phyloP scores from a whole-genome alignment of 2,797 vertebrate species.

The Dicrostonyx torquatus region DNA sequence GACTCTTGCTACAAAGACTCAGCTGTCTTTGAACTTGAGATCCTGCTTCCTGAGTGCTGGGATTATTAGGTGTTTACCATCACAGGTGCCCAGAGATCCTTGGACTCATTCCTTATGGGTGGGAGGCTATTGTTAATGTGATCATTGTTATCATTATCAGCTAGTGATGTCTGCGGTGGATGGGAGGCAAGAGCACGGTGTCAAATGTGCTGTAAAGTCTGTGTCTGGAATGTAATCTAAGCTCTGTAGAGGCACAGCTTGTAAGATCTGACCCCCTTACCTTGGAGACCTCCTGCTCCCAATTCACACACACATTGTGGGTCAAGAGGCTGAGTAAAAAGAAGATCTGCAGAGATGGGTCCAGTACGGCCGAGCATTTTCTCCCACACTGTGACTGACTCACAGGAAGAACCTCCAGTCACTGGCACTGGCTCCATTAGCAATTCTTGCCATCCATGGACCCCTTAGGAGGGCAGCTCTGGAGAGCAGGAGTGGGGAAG shows the following conservation, averaged over 20 bases:
- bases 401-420: not conserved
- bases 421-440: rapidly evolving
- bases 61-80: not conserved
- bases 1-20: not conserved
- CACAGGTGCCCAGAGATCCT: not conserved
- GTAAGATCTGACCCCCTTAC: not conserved
- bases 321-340: not conserved
- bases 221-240: not conserved
- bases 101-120: not conserved
- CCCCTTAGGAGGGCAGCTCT: not conserved
- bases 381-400: not conserved
- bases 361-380: not conserved
- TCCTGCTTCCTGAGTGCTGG: not conserved
- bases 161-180: not conserved
- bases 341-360: not conserved
- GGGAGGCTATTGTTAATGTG: not conserved
- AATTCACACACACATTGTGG: not conserved
- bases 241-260: not conserved
- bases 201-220: rapidly evolving
- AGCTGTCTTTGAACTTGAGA: not conserved
- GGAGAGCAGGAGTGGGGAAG: too few relatives aligned
- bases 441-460: not conserved
- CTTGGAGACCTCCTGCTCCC: not conserved
- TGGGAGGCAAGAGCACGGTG: too few relatives aligned
- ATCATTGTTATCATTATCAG: too few relatives aligned